phyloP scores from a whole-genome alignment of 2,888 invertebrate genomes.

The Plutella xylostella region DNA sequence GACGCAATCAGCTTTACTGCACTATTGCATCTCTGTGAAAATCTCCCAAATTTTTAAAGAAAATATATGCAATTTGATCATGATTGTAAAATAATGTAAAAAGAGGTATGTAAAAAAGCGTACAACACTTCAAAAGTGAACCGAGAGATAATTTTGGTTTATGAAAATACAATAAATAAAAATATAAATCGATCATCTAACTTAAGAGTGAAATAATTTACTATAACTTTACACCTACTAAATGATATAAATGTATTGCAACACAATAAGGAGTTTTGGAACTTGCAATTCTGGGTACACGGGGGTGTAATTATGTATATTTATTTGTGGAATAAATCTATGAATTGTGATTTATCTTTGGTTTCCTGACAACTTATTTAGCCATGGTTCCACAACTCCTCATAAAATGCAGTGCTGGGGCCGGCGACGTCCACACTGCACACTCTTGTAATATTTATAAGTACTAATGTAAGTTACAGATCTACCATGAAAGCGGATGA shows the following conservation, averaged over 20 bases:
- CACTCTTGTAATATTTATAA: constrained; percentile 41
- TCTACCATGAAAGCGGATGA: constrained; percentile 60
- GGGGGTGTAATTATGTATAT: not conserved
- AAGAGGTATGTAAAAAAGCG: constrained; percentile 66
- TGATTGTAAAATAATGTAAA: constrained; percentile 59
- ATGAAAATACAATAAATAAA: constrained; percentile 59
- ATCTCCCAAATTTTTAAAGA: constrained; percentile 43
- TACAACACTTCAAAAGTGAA: constrained; percentile 64
- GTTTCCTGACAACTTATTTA: constrained; percentile 46
- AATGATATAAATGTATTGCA: constrained; percentile 64
- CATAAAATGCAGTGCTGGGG: constrained; percentile 25
- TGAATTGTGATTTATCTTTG: constrained; percentile 63
- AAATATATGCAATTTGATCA: constrained; percentile 59
- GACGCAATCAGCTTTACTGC: constrained; percentile 47
- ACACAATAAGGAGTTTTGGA: constrained; percentile 65
- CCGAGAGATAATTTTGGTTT: constrained; percentile 55
- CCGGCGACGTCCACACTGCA: constrained; percentile 13
- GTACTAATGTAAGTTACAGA: constrained; percentile 68
- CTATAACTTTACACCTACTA: constrained; percentile 62
- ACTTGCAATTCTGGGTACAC: constrained; percentile 42
- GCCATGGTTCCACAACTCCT: constrained; percentile 63
- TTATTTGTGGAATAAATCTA: constrained; percentile 52
- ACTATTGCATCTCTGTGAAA: constrained; percentile 58
- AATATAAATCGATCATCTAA: constrained; percentile 59
- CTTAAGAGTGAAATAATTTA: constrained; percentile 68